Conservation (phyloP, 2,113 vertebrate species). For the Polyodon spathula region DNA sequence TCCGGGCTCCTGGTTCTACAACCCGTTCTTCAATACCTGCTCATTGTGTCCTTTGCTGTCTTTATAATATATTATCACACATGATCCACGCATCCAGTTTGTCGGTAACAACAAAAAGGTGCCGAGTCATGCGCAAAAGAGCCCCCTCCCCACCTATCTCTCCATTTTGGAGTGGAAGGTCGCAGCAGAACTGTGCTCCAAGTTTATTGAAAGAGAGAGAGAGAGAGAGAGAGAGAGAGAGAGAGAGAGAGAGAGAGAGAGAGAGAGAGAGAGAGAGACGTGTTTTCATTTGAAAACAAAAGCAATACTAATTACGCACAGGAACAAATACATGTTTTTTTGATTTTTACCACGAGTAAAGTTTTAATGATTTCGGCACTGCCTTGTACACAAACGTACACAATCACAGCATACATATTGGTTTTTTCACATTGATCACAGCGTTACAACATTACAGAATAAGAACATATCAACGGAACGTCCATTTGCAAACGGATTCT, state of each 20-base stretch:
- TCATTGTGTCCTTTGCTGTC: too few relatives aligned
- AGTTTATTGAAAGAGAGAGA: conserved; percentile 62
- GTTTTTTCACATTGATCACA: conserved; percentile 62
- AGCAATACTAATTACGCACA: conserved; percentile 37
- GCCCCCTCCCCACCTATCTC: conserved; percentile 50
- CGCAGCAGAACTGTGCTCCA: conserved; percentile 74
- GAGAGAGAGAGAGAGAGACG: too few relatives aligned
- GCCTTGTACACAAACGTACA: conserved; percentile 72
- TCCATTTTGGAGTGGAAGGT: conserved; percentile 55
- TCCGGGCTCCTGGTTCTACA: too few relatives aligned
- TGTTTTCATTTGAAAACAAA: conserved; percentile 24
- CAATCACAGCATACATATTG: conserved; percentile 69
- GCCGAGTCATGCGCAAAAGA: conserved; percentile 33
- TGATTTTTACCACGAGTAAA: conserved; percentile 11
- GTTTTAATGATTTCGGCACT: conserved; percentile 75
- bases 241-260: too few relatives aligned
- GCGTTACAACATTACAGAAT: conserved; percentile 65
- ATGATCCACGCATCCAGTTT: too few relatives aligned
- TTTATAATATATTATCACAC: too few relatives aligned
- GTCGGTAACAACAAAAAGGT: too few relatives aligned
- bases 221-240: conserved; percentile 34
- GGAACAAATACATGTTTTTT: conserved; percentile 32
- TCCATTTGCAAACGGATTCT: conserved; percentile 64
- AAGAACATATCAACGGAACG: conserved; percentile 51
- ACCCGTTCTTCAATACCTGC: too few relatives aligned